Conservation (phyloP, 2,888 invertebrate species). For the Panopea generosa region DNA sequence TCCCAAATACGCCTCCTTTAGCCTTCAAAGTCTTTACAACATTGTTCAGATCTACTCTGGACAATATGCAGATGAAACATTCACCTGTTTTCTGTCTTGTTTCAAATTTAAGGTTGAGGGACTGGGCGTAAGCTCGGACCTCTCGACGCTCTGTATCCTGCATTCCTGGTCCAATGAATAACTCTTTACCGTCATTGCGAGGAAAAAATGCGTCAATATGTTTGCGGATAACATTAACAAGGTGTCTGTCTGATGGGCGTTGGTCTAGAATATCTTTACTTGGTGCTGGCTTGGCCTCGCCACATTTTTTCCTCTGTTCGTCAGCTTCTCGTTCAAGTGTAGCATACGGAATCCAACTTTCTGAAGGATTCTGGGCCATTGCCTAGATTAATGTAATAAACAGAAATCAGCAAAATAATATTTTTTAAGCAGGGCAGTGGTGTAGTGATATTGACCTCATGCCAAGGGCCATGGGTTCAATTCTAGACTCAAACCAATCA, state of each 20-base stretch:
- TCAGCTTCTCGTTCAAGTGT: conserved; percentile 56
- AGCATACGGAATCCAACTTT: conserved; percentile 62
- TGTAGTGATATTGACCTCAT: too few species aligned
- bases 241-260: conserved; percentile 49
- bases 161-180: conserved; percentile 70
- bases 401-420: too few species aligned
- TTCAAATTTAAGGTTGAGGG: conserved; percentile 43
- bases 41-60: conserved; percentile 52
- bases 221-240: conserved; percentile 54
- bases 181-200: conserved; percentile 60
- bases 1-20: conserved; percentile 21
- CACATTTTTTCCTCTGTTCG: conserved; percentile 34
- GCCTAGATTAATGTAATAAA: too few species aligned
- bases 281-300: conserved; percentile 15
- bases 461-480: too few species aligned
- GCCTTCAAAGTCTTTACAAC: conserved; percentile 49
- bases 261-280: conserved; percentile 28
- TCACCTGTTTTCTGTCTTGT: conserved; percentile 55
- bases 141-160: conserved; percentile 51
- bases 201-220: conserved; percentile 59
- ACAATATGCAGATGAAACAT: conserved; percentile 47
- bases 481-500: too few species aligned
- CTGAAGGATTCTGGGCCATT: background rate
- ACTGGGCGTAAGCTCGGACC: conserved; percentile 48
- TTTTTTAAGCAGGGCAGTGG: too few species aligned